phyloP scores from a whole-genome alignment of 2,113 vertebrate genomes.

The Vulpes vulpes region DNA sequence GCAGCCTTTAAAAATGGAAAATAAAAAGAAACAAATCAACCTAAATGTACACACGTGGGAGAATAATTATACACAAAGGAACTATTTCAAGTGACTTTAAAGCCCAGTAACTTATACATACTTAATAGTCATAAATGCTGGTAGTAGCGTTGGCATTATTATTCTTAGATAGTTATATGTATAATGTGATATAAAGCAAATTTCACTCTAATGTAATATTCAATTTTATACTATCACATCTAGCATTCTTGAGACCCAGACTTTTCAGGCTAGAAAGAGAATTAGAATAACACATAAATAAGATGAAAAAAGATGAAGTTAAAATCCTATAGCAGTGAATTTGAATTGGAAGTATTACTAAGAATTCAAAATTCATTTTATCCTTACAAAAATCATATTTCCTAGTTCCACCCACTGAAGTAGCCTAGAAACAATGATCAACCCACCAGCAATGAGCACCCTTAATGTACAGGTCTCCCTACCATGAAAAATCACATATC shows the following conservation, averaged over 20 bases:
- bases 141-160: neutral
- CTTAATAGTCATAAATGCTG: neutral
- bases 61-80: neutral
- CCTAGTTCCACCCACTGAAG: neutral
- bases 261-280: neutral
- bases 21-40: slow-evolving; percentile 53
- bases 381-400: neutral
- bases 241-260: neutral
- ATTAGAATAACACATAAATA: neutral
- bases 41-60: neutral
- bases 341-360: neutral
- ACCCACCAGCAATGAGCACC: neutral
- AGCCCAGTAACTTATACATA: neutral
- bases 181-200: slow-evolving; percentile 32
- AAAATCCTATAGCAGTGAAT: slow-evolving; percentile 10
- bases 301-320: neutral
- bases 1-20: slow-evolving; percentile 32
- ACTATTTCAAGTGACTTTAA: slow-evolving; percentile 55
- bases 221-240: slow-evolving; percentile 36
- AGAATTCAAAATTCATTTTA: neutral
- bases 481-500: neutral
- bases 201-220: neutral
- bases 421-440: neutral
- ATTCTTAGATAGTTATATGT: neutral
- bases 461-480: neutral